A percentile compares a stretch with the other conserved stretches of the same genome.
phyloP scores from a whole-genome alignment of 1,140 invertebrate genomes.

The Druon quercuslanigerum region DNA sequence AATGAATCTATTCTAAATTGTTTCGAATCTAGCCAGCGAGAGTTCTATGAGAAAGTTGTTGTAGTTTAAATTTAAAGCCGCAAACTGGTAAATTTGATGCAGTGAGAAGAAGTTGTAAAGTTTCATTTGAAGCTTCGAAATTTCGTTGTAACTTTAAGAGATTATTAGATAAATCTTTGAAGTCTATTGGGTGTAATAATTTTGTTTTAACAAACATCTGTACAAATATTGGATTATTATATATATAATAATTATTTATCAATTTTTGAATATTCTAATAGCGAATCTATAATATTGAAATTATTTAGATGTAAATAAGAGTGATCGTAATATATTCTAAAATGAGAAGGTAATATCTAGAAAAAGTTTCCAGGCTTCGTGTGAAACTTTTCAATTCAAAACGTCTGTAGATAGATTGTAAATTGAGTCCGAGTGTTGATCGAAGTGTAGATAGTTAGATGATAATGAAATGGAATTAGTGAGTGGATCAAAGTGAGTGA shows the following conservation, averaged over 20 bases:
- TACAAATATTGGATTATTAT: no score
- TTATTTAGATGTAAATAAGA: background rate
- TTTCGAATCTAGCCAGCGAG: slow-evolving; percentile 51
- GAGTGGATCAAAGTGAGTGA: background rate
- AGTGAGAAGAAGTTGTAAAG: background rate
- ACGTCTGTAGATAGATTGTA: slow-evolving; percentile 3
- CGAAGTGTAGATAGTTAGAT: slow-evolving; percentile 12
- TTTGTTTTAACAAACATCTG: background rate
- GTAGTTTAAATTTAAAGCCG: slow-evolving; percentile 31
- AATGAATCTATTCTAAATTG: slow-evolving; percentile 68
- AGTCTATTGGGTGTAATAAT: background rate
- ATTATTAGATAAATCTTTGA: background rate
- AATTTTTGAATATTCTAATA: no score
- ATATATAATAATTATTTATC: no score
- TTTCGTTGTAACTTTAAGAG: background rate
- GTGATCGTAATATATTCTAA: background rate
- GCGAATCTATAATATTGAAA: no score
- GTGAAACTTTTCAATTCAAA: slow-evolving; percentile 15
- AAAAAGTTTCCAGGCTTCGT: background rate
- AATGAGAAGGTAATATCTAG: background rate
- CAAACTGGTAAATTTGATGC: background rate
- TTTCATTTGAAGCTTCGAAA: slow-evolving; percentile 7
- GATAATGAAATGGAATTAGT: slow-evolving; percentile 3
- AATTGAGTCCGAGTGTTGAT: slow-evolving; percentile 23
- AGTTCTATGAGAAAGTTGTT: slow-evolving; percentile 33